Base-by-base conservation (phyloP, 2,888 invertebrate species). In the Priocnemis perturbator region DNA sequence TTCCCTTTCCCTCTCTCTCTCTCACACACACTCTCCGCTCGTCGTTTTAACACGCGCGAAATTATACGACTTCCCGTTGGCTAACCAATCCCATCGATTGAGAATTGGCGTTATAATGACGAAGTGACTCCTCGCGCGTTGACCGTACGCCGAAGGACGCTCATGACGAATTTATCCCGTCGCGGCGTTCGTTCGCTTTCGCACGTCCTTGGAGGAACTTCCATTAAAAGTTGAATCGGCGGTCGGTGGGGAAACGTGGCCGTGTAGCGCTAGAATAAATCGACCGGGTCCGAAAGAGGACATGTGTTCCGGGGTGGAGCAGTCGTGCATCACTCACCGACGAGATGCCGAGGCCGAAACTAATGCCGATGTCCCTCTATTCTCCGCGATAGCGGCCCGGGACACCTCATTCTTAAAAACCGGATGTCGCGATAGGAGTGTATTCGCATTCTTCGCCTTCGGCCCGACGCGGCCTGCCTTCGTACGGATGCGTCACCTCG, bases 381-480 rank as follows among this genome's bases (percentile, higher is more conserved):
- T 50, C 19, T 17, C 1, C 17, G 19, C 19, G 19, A 17, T 17
- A 50, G 50, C 50, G 50, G n/a, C n/a, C 50, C 3, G 50, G 50
- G 50, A 14, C 19, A 50, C 17, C 50, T 17, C 19, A 17, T 50
- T 48, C 19, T 17, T 60, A 23, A 60, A 48, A 44, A 60, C 59
- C 59, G 48, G 59, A 60, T 60, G 47, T 45, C 48, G 21, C 59
- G 37, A 58, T 44, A 58, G 58, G 44, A 37, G 19, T 56, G 37
- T 37, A 56, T 56, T 56, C 56, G 56, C 56, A 56, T 56, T 56
- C 56, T 56, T 56, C 56, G 37, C 56, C 56, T 19, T 56, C 30
- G 56, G 19, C 56, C 4, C 37, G 37, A 5, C 37, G 37, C 7
- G 11, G 37, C 14, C 37, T 9, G 37, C 7, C 14, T 11, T 37